phyloP scores from a whole-genome alignment of 1,140 invertebrate species.

The Fopius arisanus region DNA sequence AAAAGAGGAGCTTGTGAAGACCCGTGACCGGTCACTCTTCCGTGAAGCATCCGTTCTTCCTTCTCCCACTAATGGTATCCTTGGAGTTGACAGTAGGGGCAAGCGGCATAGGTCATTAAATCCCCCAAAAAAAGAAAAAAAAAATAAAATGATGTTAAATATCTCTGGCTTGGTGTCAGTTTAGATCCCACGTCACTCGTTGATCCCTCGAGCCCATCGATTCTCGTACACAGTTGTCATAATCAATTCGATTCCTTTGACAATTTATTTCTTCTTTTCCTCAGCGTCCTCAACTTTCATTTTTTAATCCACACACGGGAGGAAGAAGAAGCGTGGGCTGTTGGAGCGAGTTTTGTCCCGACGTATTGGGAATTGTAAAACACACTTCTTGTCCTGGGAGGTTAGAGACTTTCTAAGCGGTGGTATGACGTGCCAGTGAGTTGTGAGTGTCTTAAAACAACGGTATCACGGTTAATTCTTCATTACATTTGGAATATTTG shows the following conservation, averaged over 20 bases:
- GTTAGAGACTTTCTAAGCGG: conserved; percentile 34
- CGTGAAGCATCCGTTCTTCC: not conserved
- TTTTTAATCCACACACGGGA: conserved; percentile 5
- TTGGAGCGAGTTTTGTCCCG: conserved; percentile 33
- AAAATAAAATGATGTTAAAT: no score
- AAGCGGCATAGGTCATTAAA: not conserved
- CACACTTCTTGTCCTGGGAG: conserved; percentile 2
- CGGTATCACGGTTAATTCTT: not conserved
- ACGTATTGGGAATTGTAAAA: conserved; percentile 21
- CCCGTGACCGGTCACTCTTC: conserved; percentile 1
- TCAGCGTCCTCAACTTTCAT: not conserved
- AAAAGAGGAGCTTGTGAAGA: not conserved
- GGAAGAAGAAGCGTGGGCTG: conserved; percentile 34
- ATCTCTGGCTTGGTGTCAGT: not conserved
- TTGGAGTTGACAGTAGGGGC: not conserved
- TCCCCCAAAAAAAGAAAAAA: not conserved
- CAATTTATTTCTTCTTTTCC: not conserved
- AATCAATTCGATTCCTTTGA: not conserved
- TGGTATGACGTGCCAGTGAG: conserved; percentile 27
- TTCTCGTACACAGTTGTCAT: no score
- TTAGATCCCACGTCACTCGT: not conserved
- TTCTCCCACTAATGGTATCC: not conserved
- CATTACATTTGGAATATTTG: not conserved
- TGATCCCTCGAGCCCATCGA: not conserved
- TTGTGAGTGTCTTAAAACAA: conserved; percentile 19